These are phyloP conservation scores for Ceramica pisi DNA, from an alignment of 2,888 invertebrate genomes.

Conservation along the genomic window DNA sequence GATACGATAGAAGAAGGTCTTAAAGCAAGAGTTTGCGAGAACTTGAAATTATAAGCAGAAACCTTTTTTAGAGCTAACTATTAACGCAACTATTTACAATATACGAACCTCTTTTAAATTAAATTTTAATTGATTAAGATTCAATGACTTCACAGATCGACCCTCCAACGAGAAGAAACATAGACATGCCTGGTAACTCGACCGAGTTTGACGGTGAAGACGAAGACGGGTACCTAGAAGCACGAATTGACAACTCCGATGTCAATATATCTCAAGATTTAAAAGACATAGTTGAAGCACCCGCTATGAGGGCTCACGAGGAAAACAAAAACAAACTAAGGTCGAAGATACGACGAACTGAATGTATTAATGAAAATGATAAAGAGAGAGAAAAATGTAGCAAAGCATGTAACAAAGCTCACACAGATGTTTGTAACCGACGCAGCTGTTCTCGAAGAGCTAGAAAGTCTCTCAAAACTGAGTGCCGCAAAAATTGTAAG, in stretches of 20 bases:
- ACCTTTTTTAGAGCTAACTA: neutral
- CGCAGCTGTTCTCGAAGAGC: slow-evolving; percentile 37
- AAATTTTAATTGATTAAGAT: neutral
- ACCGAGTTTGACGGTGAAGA: neutral
- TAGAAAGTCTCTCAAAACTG: slow-evolving; percentile 16
- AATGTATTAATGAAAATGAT: slow-evolving; percentile 16
- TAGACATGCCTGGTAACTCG: neutral
- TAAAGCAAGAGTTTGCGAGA: neutral
- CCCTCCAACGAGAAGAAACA: slow-evolving; percentile 21
- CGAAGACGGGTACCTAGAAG: neutral
- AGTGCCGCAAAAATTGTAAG: slow-evolving; percentile 43
- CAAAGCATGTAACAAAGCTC: slow-evolving; percentile 32
- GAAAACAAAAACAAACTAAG: neutral
- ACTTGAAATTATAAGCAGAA: neutral
- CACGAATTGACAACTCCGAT: neutral
- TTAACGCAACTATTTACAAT: too few species aligned
- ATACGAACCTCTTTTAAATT: neutral
- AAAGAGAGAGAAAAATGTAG: slow-evolving; percentile 21
- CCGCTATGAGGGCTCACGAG: neutral
- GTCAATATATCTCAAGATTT: slow-evolving; percentile 16
- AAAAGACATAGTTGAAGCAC: neutral
- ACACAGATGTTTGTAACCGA: slow-evolving; percentile 31
- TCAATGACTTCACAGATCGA: slow-evolving; percentile 13
- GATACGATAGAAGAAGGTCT: neutral
- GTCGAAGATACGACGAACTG: neutral